Evolutionary conservation across 2,113 vertebrate genomes (phyloP).

Genomic region (Oreochromis aureus): DNA sequence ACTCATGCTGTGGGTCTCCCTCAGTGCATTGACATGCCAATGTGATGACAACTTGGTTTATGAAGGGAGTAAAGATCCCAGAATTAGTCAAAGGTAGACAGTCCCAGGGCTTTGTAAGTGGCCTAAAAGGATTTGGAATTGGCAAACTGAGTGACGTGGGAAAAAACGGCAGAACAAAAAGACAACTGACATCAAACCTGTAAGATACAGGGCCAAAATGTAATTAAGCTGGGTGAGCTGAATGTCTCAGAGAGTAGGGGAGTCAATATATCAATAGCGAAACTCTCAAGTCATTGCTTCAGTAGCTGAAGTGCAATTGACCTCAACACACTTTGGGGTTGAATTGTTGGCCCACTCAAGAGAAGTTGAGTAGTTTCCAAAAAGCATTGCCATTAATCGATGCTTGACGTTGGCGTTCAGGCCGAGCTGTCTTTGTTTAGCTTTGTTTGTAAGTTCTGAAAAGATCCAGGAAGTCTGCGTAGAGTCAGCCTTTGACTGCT

Average conservation of each 20-base stretch:
- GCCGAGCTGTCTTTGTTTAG: background rate
- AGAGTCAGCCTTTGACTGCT: background rate
- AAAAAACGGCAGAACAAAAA: background rate
- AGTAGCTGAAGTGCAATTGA: background rate
- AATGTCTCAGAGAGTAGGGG: background rate
- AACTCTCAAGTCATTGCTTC: background rate
- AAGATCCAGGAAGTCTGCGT: background rate
- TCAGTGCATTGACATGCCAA: background rate
- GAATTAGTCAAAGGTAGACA: background rate
- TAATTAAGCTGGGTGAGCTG: background rate
- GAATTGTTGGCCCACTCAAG: background rate
- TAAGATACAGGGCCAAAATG: background rate
- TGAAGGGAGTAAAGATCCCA: background rate
- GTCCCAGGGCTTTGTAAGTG: background rate
- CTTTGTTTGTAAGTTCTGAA: background rate
- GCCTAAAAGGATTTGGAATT: background rate
- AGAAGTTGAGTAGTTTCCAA: background rate
- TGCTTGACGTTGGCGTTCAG: background rate
- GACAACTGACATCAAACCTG: background rate
- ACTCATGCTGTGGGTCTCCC: background rate
- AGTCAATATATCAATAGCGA: background rate
- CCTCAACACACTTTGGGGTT: background rate
- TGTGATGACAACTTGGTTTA: background rate
- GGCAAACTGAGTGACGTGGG: background rate
- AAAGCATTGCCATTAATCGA: background rate